These are phyloP conservation scores for Sciaenops ocellatus DNA, from an alignment of 2,797 vertebrate genomes.

Conservation along the genomic window DNA sequence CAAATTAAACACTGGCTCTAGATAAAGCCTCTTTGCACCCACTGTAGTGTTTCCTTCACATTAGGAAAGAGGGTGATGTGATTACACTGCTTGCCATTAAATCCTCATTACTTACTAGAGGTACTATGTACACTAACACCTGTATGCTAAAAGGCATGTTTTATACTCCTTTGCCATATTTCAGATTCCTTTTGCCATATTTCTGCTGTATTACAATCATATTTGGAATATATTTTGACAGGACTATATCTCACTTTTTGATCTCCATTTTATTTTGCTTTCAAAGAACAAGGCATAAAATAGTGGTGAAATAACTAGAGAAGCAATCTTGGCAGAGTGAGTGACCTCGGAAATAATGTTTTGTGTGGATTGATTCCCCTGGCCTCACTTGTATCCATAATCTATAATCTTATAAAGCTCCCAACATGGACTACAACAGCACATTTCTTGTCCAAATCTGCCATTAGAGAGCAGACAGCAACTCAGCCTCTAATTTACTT, in stretches of 20 bases:
- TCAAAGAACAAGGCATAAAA: not conserved
- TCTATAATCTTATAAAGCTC: conserved; percentile 11
- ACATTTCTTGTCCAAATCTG: conserved; percentile 43
- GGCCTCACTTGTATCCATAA: not conserved
- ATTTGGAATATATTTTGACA: too few relatives aligned
- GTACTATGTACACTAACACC: too few relatives aligned
- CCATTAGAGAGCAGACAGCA: conserved; percentile 40
- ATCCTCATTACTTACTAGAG: too few relatives aligned
- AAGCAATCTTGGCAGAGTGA: not conserved
- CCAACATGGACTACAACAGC: conserved; percentile 43
- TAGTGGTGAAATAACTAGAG: not conserved
- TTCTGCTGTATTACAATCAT: too few relatives aligned
- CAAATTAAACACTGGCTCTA: too few relatives aligned
- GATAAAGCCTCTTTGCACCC: too few relatives aligned
- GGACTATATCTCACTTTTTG: not conserved
- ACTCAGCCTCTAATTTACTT: conserved; percentile 39
- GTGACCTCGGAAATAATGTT: conserved; percentile 4
- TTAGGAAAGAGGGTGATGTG: too few relatives aligned
- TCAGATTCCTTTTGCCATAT: too few relatives aligned
- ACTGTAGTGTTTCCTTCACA: too few relatives aligned
- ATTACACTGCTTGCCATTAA: too few relatives aligned
- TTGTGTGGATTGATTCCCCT: not conserved
- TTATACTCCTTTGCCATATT: too few relatives aligned
- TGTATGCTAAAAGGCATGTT: too few relatives aligned
- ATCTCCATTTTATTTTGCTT: not conserved